Evolutionary conservation across 2,113 vertebrate genomes (phyloP).

Genomic region (Phylloscopus whistleri): DNA sequence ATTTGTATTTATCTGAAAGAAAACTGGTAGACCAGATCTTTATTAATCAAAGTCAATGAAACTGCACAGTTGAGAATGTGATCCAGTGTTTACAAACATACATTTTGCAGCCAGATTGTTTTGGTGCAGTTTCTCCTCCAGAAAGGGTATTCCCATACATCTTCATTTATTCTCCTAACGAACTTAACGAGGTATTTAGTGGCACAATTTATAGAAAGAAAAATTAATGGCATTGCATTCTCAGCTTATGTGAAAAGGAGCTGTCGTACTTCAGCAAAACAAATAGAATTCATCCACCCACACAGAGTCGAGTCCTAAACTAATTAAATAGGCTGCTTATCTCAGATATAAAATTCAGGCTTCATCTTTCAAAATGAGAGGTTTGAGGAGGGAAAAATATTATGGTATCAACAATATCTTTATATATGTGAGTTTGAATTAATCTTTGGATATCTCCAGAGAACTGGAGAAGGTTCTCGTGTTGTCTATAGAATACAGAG

Average conservation of each 20-base stretch:
- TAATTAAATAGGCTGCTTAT: conserved; percentile 19
- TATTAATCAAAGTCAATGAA: background rate
- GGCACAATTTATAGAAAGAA: background rate
- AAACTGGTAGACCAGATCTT: background rate
- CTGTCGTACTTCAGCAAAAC: background rate
- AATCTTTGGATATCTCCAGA: background rate
- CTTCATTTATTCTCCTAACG: background rate
- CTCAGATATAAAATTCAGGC: background rate
- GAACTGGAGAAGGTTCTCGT: background rate
- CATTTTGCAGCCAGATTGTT: background rate
- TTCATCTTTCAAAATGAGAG: conserved; percentile 34
- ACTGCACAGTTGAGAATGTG: background rate
- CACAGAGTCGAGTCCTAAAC: background rate
- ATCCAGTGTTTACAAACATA: background rate
- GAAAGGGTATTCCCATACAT: background rate
- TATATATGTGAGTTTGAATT: background rate
- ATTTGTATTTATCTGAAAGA: background rate
- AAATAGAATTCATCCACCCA: background rate
- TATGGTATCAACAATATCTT: background rate
- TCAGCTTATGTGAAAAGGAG: background rate
- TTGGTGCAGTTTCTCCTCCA: background rate
- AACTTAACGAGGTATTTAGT: background rate
- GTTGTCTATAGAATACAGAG: background rate
- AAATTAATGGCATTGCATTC: background rate
- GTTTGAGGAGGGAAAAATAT: background rate